Evolutionary conservation across 2,113 vertebrate species (phyloP).

Genomic region (Lota lota): DNA sequence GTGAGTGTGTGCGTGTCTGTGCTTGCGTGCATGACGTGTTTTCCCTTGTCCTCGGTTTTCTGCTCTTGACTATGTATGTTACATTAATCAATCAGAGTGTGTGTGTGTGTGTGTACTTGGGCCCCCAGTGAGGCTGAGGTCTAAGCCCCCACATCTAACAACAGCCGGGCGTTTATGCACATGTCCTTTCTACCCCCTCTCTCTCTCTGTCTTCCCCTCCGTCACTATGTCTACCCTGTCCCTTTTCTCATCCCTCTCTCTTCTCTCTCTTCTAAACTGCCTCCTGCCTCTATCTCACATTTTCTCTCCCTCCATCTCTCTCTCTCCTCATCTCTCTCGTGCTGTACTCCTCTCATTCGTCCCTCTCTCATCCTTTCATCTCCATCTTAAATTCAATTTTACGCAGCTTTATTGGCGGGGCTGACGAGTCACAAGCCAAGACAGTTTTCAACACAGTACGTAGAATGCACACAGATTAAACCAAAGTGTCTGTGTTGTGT

Average conservation of each 20-base stretch:
- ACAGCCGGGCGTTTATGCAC: neutral
- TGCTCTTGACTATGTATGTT: neutral
- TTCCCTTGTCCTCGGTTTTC: neutral
- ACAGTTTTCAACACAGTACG: no score
- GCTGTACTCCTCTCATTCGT: neutral
- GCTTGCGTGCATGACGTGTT: neutral
- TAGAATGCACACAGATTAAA: no score
- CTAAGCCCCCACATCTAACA: neutral
- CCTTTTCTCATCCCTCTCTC: neutral
- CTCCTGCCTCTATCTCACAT: neutral
- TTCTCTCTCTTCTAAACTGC: neutral
- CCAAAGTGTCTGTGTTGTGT: no score
- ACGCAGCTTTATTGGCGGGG: no score
- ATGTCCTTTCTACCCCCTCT: neutral
- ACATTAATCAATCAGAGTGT: neutral
- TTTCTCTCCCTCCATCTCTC: neutral
- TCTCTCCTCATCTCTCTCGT: no score
- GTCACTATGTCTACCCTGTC: neutral
- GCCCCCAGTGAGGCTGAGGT: neutral
- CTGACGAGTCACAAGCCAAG: no score
- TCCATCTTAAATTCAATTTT: no score
- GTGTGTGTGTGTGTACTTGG: neutral
- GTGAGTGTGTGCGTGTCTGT: neutral
- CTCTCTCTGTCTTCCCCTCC: neutral
- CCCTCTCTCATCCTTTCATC: neutral